phyloP scores from a whole-genome alignment of 2,888 invertebrate genomes.

The Torymus texanus region DNA sequence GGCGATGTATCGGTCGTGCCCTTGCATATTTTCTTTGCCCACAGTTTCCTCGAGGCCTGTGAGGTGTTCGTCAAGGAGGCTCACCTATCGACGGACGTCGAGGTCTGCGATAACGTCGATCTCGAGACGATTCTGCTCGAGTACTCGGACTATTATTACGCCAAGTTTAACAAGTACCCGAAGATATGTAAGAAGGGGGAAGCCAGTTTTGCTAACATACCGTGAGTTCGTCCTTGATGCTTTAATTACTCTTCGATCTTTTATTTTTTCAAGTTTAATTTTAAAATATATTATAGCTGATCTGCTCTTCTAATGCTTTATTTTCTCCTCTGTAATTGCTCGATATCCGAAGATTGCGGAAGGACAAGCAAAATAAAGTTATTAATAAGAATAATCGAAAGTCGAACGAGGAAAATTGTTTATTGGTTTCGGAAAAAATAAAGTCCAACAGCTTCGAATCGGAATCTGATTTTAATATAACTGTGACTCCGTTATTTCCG shows the following conservation, averaged over 20 bases:
- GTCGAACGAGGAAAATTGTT: constrained; percentile 56
- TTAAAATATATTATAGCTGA: too few relatives aligned
- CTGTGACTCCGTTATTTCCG: constrained; percentile 63
- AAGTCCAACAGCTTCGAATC: constrained; percentile 49
- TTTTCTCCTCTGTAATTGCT: neutral
- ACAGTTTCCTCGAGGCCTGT: constrained; percentile 79
- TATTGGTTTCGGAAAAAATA: constrained; percentile 37
- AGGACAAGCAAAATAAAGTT: constrained; percentile 15
- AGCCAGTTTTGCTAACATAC: constrained; percentile 41
- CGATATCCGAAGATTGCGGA: constrained; percentile 15
- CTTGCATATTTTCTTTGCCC: constrained; percentile 27
- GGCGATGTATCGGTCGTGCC: too few relatives aligned
- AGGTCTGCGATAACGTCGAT: constrained; percentile 94
- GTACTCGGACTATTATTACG: constrained; percentile 89
- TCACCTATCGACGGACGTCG: constrained; percentile 81
- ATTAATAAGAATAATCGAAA: constrained; percentile 52
- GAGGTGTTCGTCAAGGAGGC: constrained; percentile 84
- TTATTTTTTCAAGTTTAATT: too few relatives aligned
- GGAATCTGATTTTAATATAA: constrained; percentile 61
- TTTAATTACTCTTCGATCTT: too few relatives aligned
- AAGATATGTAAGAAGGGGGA: constrained; percentile 83
- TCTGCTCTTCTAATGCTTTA: too few relatives aligned
- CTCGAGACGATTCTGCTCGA: constrained; percentile 91
- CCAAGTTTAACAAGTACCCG: constrained; percentile 91
- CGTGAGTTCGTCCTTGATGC: constrained; percentile 14